phyloP scores from a whole-genome alignment of 2,113 vertebrate species.

The Cynoglossus semilaevis region DNA sequence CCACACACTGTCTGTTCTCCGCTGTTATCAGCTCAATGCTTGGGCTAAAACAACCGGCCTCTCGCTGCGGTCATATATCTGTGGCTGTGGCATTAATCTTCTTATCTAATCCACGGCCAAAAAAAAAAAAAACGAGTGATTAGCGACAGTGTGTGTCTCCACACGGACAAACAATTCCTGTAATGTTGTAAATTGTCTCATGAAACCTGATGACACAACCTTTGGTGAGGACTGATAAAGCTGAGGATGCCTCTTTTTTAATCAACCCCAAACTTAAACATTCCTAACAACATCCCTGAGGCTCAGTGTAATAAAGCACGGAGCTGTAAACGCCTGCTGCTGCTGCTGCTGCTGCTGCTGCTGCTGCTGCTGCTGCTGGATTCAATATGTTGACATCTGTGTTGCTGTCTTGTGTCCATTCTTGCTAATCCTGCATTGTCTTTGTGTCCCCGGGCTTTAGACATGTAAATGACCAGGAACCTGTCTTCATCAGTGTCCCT shows the following conservation, averaged over 20 bases:
- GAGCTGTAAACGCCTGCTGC: conserved; percentile 24
- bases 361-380: conserved; percentile 14
- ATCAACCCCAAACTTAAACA: conserved; percentile 12
- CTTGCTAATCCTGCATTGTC: conserved; percentile 56
- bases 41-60: too few relatives aligned
- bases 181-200: not conserved
- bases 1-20: not conserved
- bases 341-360: conserved; percentile 12
- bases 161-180: not conserved
- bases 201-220: not conserved
- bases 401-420: conserved; percentile 34
- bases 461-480: conserved; percentile 69
- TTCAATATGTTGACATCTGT: conserved; percentile 63
- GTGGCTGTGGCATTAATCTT: too few relatives aligned
- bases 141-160: not conserved
- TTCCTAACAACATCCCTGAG: not conserved
- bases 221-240: not conserved
- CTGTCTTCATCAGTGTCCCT: conserved; percentile 63
- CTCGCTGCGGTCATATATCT: too few relatives aligned
- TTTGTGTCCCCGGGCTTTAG: conserved; percentile 57
- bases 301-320: conserved; percentile 5
- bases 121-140: not conserved
- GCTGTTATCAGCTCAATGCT: not conserved
- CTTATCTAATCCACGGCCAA: too few relatives aligned
- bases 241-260: conserved; percentile 1